A percentile compares a stretch with the other conserved stretches of the same genome.
phyloP scores from a whole-genome alignment of 2,797 vertebrate genomes.

The Benthosema pterotum region DNA sequence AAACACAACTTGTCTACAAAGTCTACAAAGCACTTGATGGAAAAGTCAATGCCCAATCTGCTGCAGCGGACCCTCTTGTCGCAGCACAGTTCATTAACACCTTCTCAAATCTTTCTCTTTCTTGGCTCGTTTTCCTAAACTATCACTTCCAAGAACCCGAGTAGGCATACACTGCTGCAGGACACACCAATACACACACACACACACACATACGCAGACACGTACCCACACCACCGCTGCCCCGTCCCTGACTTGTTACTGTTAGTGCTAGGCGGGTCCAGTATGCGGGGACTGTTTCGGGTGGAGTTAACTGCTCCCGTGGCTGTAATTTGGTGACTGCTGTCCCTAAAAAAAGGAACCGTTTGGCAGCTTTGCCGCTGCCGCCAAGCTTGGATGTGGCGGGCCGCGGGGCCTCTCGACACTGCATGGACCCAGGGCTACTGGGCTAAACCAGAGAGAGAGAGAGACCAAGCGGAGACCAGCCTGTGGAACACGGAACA shows the following conservation, averaged over 20 bases:
- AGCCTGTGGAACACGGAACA: conserved; percentile 18
- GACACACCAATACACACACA: not conserved
- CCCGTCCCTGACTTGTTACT: conserved; percentile 39
- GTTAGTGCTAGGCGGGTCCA: conserved; percentile 72
- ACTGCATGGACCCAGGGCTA: conserved; percentile 45
- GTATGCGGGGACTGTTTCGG: conserved; percentile 53
- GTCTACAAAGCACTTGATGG: too few species aligned
- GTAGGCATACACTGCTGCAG: conserved; percentile 19
- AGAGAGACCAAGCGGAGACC: conserved; percentile 22
- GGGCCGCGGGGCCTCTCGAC: conserved; percentile 33
- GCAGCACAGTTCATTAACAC: too few species aligned
- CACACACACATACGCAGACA: conserved; percentile 13
- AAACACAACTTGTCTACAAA: too few species aligned
- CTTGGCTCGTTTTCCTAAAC: conserved; percentile 18
- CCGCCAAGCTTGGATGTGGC: conserved; percentile 80
- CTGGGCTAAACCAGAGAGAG: conserved; percentile 20
- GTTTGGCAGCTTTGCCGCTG: conserved; percentile 73
- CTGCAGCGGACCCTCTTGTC: too few species aligned
- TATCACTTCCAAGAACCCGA: conserved; percentile 25
- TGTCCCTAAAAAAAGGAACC: conserved; percentile 81
- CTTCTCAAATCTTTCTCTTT: not conserved
- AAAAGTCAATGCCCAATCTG: too few species aligned
- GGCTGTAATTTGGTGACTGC: conserved; percentile 84
- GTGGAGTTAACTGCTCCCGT: conserved; percentile 77
- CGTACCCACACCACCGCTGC: conserved; percentile 34